These are phyloP conservation scores for Amphiprion percula DNA, from an alignment of 2,113 vertebrate species.

Conservation along the genomic window DNA sequence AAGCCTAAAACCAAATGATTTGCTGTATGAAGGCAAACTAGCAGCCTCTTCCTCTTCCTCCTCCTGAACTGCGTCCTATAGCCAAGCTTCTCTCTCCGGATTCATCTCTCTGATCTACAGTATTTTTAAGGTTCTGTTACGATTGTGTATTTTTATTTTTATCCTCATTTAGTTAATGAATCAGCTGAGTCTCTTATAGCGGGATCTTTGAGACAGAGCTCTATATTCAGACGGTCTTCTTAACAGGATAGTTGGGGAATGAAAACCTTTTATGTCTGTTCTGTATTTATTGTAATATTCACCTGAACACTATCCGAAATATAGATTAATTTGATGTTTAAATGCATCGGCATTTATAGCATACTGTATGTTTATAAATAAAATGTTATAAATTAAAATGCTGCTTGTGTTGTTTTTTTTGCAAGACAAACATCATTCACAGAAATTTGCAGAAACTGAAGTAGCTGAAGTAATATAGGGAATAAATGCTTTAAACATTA, in stretches of 20 bases:
- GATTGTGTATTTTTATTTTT: slow-evolving; percentile 79
- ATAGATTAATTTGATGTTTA: slow-evolving; percentile 87
- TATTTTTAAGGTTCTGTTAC: slow-evolving; percentile 83
- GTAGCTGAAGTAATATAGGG: no score
- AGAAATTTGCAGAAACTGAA: background rate
- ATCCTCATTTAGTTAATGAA: slow-evolving; percentile 78
- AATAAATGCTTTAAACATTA: no score
- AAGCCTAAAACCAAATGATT: slow-evolving; percentile 80
- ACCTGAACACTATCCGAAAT: slow-evolving; percentile 88
- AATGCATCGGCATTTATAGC: slow-evolving; percentile 93
- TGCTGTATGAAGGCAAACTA: slow-evolving; percentile 68
- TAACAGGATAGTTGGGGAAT: slow-evolving; percentile 77
- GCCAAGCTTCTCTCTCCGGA: slow-evolving; percentile 68
- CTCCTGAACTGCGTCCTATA: slow-evolving; percentile 46
- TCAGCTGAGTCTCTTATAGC: slow-evolving; percentile 76
- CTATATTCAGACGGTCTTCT: slow-evolving; percentile 72
- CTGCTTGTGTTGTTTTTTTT: background rate
- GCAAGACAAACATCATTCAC: no score
- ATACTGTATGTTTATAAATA: slow-evolving; percentile 99
- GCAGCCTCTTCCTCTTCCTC: slow-evolving; percentile 31
- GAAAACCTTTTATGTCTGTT: slow-evolving; percentile 83
- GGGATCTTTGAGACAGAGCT: slow-evolving; percentile 75
- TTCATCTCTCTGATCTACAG: slow-evolving; percentile 82
- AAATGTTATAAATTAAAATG: slow-evolving; percentile 86
- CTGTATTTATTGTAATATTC: slow-evolving; percentile 98